Conservation (phyloP, 2,888 invertebrate species). For the Campoplex capitator region DNA sequence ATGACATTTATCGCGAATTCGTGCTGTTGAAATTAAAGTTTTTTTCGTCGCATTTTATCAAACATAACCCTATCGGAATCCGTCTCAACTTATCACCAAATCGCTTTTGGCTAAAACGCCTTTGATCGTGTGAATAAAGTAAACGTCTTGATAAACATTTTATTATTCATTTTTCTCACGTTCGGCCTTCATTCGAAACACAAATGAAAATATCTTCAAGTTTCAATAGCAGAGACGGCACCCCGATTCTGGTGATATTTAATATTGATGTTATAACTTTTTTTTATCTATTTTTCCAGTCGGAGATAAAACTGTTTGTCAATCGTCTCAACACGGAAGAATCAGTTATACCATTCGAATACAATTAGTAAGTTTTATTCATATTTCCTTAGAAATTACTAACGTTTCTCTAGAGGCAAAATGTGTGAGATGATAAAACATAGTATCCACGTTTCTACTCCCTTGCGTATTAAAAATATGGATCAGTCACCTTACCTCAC, state of each 20-base stretch:
- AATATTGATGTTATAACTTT: neutral
- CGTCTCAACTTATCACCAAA: neutral
- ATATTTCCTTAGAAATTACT: neutral
- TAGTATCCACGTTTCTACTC: neutral
- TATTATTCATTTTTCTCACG: neutral
- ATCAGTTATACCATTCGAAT: constrained; percentile 99
- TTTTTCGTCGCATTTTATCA: neutral
- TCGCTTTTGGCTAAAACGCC: neutral
- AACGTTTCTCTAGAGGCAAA: neutral
- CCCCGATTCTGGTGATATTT: neutral
- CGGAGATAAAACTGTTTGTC: constrained; percentile 94
- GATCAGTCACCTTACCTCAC: too few relatives aligned
- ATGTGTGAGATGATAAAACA: neutral
- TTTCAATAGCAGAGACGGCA: neutral
- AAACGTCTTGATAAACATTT: neutral
- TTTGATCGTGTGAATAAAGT: neutral
- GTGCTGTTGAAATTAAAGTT: neutral
- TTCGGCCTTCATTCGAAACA: too few relatives aligned
- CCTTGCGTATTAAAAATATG: too few relatives aligned
- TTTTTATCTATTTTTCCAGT: constrained; percentile 87
- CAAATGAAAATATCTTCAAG: neutral
- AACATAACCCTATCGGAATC: constrained; percentile 8
- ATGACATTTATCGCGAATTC: neutral
- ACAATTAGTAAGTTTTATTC: constrained; percentile 90
- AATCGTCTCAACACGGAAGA: constrained; percentile 99